Conservation (phyloP, 2,797 vertebrate genomes). For the Acestrorhynchus altus region DNA sequence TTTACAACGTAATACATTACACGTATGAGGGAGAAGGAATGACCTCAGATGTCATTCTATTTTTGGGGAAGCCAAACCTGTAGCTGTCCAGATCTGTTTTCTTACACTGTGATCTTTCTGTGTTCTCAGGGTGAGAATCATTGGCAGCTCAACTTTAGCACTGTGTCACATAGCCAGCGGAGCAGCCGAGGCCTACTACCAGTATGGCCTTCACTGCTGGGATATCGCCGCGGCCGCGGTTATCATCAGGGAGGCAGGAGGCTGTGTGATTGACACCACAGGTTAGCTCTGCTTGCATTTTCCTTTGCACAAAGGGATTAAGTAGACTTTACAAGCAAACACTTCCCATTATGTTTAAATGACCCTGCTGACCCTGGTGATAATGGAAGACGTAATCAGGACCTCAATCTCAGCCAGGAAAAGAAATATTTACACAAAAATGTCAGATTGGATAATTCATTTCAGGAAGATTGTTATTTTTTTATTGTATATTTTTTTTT, state of each 20-base stretch:
- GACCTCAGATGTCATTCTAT: too few species aligned
- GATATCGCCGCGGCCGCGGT: slow-evolving; percentile 85
- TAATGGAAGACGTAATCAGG: background rate
- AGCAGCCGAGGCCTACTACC: slow-evolving; percentile 85
- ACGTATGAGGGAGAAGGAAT: too few species aligned
- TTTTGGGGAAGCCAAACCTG: too few species aligned
- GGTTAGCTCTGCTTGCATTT: slow-evolving; percentile 67
- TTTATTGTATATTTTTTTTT: background rate
- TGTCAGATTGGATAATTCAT: slow-evolving; percentile 22
- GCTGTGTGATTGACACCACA: slow-evolving; percentile 85
- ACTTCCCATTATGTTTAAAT: slow-evolving; percentile 20
- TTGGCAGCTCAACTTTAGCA: slow-evolving; percentile 86
- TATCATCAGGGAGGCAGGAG: slow-evolving; percentile 86
- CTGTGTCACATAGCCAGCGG: slow-evolving; percentile 81
- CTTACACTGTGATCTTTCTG: background rate
- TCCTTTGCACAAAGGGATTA: background rate
- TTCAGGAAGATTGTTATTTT: background rate
- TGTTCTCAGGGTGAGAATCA: slow-evolving; percentile 80
- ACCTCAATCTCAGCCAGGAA: slow-evolving; percentile 8
- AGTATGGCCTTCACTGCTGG: slow-evolving; percentile 89
- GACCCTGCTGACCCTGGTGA: background rate
- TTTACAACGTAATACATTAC: too few species aligned
- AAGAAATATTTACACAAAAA: slow-evolving; percentile 7
- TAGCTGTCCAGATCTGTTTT: background rate
- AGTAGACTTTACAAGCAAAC: slow-evolving; percentile 8